These are phyloP conservation scores for human DNA, from an alignment of 2,113 vertebrate species.

Conservation along the genomic window GRCh38 chr1:178831501-178832000, in stretches of 20 bases:
- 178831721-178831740: neutral
- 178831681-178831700: neutral
- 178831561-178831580: neutral
- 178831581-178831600: neutral
- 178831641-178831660: neutral
- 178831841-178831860: neutral
- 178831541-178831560: neutral
- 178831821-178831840: neutral
- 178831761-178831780: neutral
- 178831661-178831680: neutral
- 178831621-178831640: accelerated
- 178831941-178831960: neutral
- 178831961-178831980: neutral
- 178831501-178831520: neutral
- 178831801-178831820: neutral
- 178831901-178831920: neutral
- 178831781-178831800: neutral
- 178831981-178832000: neutral
- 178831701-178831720: neutral
- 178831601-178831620: neutral
- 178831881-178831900: neutral
- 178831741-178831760: neutral
- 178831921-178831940: neutral
- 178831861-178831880: neutral
- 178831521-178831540: neutral